A percentile compares a stretch with the other conserved stretches of the same genome.
These are phyloP conservation scores for Oncorhynchus kisutch DNA, from an alignment of 2,113 vertebrate species.

Conservation along the genomic window DNA sequence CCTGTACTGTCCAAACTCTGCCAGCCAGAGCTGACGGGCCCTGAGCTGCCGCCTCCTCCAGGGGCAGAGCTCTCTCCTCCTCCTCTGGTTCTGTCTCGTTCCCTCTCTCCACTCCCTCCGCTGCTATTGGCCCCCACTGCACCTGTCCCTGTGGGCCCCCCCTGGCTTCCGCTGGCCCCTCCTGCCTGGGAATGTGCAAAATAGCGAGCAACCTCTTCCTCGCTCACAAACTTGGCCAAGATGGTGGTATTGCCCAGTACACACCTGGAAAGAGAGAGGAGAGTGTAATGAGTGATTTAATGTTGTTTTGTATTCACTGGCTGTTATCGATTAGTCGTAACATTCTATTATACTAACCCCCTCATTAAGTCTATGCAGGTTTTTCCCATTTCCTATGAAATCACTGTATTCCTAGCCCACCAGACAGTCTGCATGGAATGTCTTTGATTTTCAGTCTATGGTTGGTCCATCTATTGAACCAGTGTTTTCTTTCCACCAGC, in stretches of 20 bases:
- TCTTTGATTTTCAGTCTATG: too few relatives aligned
- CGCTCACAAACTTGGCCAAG: constrained; percentile 97
- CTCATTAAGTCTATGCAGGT: too few relatives aligned
- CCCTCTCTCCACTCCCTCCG: constrained; percentile 71
- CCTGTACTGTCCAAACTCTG: constrained; percentile 93
- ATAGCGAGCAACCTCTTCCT: constrained; percentile 97
- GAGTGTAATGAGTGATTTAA: too few relatives aligned
- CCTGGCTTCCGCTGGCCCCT: constrained; percentile 58
- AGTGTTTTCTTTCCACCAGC: too few relatives aligned
- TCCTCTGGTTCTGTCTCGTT: constrained; percentile 34
- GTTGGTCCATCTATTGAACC: too few relatives aligned
- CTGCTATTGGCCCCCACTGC: constrained; percentile 45
- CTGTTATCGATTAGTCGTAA: not conserved
- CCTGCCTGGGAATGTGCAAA: constrained; percentile 89
- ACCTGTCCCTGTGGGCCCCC: constrained; percentile 80
- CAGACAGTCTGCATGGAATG: too few relatives aligned
- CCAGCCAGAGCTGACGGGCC: constrained; percentile 78
- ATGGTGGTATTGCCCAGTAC: constrained; percentile 99
- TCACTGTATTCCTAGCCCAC: too few relatives aligned
- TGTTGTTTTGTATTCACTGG: not conserved
- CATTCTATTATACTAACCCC: not conserved
- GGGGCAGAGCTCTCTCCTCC: constrained; percentile 38
- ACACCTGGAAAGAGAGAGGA: constrained; percentile 76
- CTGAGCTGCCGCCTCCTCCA: constrained; percentile 30
- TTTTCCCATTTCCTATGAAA: too few relatives aligned